Evolutionary conservation across 2,113 vertebrate genomes (phyloP), one percentile per base, ranked within the genome.

Genomic region (Jaculus jaculus): DNA sequence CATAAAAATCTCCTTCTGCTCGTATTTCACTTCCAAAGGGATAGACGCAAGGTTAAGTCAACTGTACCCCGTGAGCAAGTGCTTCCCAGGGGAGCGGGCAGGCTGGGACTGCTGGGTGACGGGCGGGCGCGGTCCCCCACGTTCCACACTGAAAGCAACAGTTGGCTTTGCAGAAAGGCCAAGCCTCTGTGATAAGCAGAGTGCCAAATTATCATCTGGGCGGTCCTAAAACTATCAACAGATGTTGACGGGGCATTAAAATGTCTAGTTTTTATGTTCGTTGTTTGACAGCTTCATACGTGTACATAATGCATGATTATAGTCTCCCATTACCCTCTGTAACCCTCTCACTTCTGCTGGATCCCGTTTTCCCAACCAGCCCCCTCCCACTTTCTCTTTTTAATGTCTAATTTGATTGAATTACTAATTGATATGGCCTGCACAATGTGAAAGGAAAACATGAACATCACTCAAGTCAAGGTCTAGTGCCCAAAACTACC

Each of bases 1-100:
- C 60, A 94, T 90, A 89, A 93, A 95, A 95, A 88, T 83, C 75
- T 94, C 88, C 34, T 93, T 73, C 58, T 47, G 87, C 66, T 96
- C 90, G 12, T 71, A 82, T 73, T 88, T 94, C 78, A 90, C 87
- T 94, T 91, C 84, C 24, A 65, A 92, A 94, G 82, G 82, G 84
- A 66, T 89, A 94, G 95, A 79, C 21, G 42, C 72, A n/a, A 78
- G 65, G 72, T 82, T 94, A 84, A 88, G 39, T 87, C 87, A 84
- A 24, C 84, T 34, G 32, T 23, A 75, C 47, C 84, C 77, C 61
- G 58, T 23, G 42, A 91, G 72, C 65, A 80, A 78, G 87, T 3
- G 60, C 84, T 93, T 86, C 66, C 89, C 84, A 65, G 65, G 4
- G 24, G 79, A 66, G 7, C 51, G 32, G 63, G 63, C 37, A 21